A percentile compares a stretch with the other conserved stretches of the same genome.
These are phyloP conservation scores for Leiothrix lutea DNA, from an alignment of 2,113 vertebrate genomes.

Conservation along the genomic window DNA sequence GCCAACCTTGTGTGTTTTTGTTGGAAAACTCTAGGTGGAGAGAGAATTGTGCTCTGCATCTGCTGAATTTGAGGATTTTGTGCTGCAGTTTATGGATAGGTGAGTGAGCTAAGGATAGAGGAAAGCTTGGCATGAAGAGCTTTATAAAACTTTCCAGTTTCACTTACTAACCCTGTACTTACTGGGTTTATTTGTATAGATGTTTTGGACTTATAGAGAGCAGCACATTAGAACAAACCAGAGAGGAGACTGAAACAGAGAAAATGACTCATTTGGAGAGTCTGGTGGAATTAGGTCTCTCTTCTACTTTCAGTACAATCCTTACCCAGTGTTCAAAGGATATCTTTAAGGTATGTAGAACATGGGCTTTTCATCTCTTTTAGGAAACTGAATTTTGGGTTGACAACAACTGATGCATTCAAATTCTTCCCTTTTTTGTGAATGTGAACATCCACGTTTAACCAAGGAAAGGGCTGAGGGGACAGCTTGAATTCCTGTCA, in stretches of 20 bases:
- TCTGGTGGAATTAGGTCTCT: conserved; percentile 93
- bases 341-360: conserved; percentile 90
- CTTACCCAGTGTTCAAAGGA: conserved; percentile 96
- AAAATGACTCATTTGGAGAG: conserved; percentile 99
- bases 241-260: conserved; percentile 97
- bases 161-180: background rate
- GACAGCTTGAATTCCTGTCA: accelerated
- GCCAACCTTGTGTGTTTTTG: background rate
- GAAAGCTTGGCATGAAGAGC: background rate
- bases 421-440: background rate
- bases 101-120: conserved; percentile 29
- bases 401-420: background rate
- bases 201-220: conserved; percentile 99
- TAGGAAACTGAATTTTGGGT: background rate
- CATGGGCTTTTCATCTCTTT: background rate
- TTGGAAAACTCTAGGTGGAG: conserved; percentile 81
- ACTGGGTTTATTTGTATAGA: conserved; percentile 61
- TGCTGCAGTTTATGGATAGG: conserved; percentile 99
- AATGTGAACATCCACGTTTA: background rate
- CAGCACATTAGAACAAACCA: conserved; percentile 95
- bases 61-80: conserved; percentile 98
- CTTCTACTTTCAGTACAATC: conserved; percentile 97
- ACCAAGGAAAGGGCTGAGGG: background rate
- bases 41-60: conserved; percentile 95
- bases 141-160: background rate